A percentile compares a stretch with the other conserved stretches of the same genome.
phyloP scores from a whole-genome alignment of 1,140 invertebrate species.

The Goniozus legneri region DNA sequence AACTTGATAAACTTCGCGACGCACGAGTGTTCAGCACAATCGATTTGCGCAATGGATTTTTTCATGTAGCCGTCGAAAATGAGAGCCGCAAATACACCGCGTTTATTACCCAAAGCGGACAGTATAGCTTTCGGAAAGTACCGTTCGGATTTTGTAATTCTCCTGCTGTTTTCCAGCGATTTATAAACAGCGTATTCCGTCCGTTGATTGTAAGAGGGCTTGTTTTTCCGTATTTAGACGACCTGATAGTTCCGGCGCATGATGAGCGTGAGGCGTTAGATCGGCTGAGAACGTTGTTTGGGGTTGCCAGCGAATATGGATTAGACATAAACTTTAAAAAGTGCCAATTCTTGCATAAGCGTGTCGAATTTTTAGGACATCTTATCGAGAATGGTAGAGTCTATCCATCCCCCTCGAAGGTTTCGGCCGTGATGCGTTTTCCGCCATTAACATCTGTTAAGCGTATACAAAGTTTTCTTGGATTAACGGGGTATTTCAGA shows the following conservation, averaged over 20 bases:
- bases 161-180: not conserved
- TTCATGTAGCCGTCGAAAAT: not conserved
- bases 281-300: not conserved
- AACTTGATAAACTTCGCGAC: not conserved
- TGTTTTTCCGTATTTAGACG: not conserved
- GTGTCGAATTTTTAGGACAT: not conserved
- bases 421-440: not conserved
- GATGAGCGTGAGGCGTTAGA: not conserved
- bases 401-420: not conserved
- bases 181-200: not conserved
- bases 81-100: not conserved
- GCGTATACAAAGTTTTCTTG: not conserved
- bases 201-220: not conserved
- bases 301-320: not conserved
- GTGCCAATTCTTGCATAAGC: not conserved
- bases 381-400: not conserved
- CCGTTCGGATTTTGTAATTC: not conserved
- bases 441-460: not conserved
- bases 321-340: not conserved
- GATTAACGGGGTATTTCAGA: not conserved
- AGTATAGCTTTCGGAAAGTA: not conserved
- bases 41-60: not conserved
- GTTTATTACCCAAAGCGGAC: not conserved
- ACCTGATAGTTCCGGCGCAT: not conserved
- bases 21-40: not conserved